Evolutionary conservation across 1,140 invertebrate species (phyloP), one percentile per base, ranked within the genome.

Genomic region (Helicoverpa armigera): DNA sequence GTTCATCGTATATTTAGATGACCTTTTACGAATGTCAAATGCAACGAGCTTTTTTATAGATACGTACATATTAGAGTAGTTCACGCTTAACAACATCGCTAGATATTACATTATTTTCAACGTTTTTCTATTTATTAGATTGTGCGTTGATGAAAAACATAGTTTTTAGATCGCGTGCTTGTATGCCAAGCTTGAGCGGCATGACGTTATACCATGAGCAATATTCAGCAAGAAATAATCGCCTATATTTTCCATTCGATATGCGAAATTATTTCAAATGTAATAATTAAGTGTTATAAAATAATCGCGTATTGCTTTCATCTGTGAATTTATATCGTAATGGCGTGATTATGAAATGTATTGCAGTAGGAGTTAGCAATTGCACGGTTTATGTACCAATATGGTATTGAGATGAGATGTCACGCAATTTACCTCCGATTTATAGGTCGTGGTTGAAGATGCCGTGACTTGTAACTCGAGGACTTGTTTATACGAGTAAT

Each of bases 301-400:
- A 69, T 50, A 69, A 50, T 69, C 14, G 18, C 13, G 16, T 50
- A 23, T 69, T 69, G 65, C 65, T 69, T 69, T 50, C 65, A 69
- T 69, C 65, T 69, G 65, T 69, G 65, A 50, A 69, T 69, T 67
- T 69, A 69, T 69, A 69, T 50, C 65, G 65, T 69, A 67, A 67
- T 67, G 35, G 43, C 65, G 65, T 69, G 43, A 69, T 69, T 69
- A 50, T 69, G 65, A 69, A 69, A 69, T 69, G 16, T 69, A 13
- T 69, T 69, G 65, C 65, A 69, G 3, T 69, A 43, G n/a, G 16
- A 14, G 65, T 10, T 18, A 43, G 3, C 50, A 69, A 69, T 69
- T 43, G 10, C 43, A 23, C 18, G 43, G 43, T 48, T 50, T 50
- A 69, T 69, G 65, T 50, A 23, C 16, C 43, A 69, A 69, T 50